Evolutionary conservation across 2,888 invertebrate genomes (phyloP).

Genomic region (Harmothoe impar): DNA sequence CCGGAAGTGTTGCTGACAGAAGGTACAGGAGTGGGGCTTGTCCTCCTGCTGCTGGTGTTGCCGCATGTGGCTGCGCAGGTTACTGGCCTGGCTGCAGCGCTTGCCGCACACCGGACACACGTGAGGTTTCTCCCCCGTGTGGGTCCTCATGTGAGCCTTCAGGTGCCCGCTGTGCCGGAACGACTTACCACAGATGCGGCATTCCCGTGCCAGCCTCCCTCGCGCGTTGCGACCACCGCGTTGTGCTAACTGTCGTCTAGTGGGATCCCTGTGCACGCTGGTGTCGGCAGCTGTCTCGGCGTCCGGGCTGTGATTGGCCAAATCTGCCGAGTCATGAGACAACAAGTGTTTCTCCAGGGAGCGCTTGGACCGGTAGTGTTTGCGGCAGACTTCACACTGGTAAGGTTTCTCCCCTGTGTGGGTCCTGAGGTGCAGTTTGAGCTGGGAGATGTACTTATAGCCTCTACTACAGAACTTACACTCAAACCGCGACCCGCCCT

Average conservation of each 20-base stretch:
- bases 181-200: background rate
- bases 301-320: no score
- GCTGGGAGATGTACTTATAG: background rate
- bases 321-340: no score
- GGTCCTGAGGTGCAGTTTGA: background rate
- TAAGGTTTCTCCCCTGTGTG: conserved; percentile 11
- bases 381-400: background rate
- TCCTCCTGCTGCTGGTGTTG: background rate
- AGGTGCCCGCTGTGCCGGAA: background rate
- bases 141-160: conserved; percentile 3
- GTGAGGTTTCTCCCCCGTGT: conserved; percentile 39
- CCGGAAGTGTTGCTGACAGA: background rate
- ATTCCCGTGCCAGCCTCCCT: no score
- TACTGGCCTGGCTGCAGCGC: background rate
- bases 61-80: background rate
- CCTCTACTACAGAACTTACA: background rate
- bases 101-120: background rate
- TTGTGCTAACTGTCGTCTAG: no score
- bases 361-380: background rate
- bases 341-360: background rate
- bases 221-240: no score
- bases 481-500: no score
- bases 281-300: no score
- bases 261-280: no score
- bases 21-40: background rate